A percentile compares a stretch with the other conserved stretches of the same genome.
These are phyloP conservation scores for Pionites leucogaster DNA, from an alignment of 2,113 vertebrate genomes.

Conservation along the genomic window DNA sequence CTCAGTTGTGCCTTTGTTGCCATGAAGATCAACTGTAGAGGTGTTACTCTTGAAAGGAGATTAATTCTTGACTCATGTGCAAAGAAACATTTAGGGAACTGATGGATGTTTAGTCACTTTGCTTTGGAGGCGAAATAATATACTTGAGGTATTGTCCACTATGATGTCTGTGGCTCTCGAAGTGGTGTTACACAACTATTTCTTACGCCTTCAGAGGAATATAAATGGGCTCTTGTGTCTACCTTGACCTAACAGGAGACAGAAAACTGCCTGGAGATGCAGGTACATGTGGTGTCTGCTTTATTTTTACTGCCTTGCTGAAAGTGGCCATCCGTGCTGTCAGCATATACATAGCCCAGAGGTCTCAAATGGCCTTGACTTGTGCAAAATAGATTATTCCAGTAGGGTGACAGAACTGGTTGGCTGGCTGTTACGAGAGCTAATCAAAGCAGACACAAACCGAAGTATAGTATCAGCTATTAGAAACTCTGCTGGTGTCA, in stretches of 20 bases:
- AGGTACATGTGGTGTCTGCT: neutral
- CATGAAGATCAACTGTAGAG: neutral
- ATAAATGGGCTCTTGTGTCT: neutral
- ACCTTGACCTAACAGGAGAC: neutral
- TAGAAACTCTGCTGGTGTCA: slow-evolving; percentile 30
- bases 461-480: slow-evolving; percentile 24
- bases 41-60: slow-evolving; percentile 1
- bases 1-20: neutral
- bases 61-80: neutral
- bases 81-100: neutral
- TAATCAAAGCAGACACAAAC: slow-evolving; percentile 39
- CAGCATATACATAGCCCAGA: neutral
- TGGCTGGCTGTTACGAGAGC: neutral
- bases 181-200: neutral
- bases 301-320: neutral
- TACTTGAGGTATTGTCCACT: neutral
- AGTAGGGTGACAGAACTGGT: slow-evolving; percentile 37
- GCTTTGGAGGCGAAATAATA: slow-evolving; percentile 21
- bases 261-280: neutral
- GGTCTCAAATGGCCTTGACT: slow-evolving; percentile 51
- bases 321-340: neutral
- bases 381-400: slow-evolving; percentile 41
- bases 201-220: neutral
- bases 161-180: neutral
- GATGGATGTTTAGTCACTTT: neutral